phyloP scores from a whole-genome alignment of 2,888 invertebrate species.

The Cerceris rybyensis region DNA sequence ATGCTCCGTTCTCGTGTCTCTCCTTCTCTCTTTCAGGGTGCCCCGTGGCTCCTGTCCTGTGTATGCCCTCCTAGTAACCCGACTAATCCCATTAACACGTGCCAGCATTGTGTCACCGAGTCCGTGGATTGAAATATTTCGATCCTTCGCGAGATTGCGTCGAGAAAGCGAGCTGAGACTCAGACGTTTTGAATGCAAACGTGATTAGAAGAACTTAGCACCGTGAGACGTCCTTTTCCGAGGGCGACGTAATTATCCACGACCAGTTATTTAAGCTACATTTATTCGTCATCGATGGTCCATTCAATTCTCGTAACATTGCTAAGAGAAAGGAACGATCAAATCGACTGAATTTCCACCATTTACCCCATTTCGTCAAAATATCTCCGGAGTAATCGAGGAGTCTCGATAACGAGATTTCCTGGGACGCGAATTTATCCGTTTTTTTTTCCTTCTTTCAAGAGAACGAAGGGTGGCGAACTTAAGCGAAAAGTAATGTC shows the following conservation, averaged over 20 bases:
- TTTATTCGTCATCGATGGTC: too few species aligned
- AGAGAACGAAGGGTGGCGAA: constrained; percentile 16
- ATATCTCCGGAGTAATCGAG: too few species aligned
- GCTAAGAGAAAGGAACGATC: too few species aligned
- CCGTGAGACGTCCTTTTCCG: neutral
- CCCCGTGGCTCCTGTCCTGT: constrained; percentile 63
- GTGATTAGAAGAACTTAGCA: constrained; percentile 42
- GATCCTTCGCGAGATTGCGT: constrained; percentile 57
- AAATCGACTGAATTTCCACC: too few species aligned
- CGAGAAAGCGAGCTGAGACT: constrained; percentile 35
- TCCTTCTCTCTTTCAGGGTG: constrained; percentile 36
- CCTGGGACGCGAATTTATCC: neutral
- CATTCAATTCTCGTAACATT: too few species aligned
- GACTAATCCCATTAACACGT: constrained; percentile 77
- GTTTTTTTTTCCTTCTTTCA: constrained; percentile 4
- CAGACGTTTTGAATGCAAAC: constrained; percentile 44
- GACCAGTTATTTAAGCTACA: neutral
- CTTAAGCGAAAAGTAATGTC: constrained; percentile 69
- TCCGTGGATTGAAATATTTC: constrained; percentile 73
- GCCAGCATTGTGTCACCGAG: constrained; percentile 71
- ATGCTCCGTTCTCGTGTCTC: constrained; percentile 57
- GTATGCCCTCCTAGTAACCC: constrained; percentile 66
- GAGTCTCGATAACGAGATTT: too few species aligned
- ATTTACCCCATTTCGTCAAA: too few species aligned
- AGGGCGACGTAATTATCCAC: neutral